phyloP scores from a whole-genome alignment of 2,888 invertebrate genomes.

The Parascotia fuliginaria region DNA sequence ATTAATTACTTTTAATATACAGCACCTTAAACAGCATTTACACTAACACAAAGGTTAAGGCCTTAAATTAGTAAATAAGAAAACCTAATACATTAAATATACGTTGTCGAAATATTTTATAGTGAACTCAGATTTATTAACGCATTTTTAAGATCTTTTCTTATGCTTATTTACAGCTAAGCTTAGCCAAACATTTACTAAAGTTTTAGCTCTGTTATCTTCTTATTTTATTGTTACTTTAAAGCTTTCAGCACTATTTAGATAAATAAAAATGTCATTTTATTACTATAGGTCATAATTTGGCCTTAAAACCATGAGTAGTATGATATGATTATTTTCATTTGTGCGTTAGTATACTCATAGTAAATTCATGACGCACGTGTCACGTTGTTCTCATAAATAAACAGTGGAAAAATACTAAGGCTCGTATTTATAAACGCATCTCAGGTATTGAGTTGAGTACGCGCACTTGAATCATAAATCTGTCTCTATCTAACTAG shows the following conservation, averaged over 20 bases:
- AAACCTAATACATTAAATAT: slow-evolving; percentile 9
- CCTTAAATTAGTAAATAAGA: slow-evolving; percentile 7
- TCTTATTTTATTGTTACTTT: slow-evolving; percentile 5
- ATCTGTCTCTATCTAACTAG: too few species aligned
- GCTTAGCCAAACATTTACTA: slow-evolving; percentile 6
- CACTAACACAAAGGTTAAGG: slow-evolving; percentile 6
- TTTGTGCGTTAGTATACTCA: too few species aligned
- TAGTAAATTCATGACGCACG: too few species aligned
- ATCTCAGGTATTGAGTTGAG: too few species aligned
- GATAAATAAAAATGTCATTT: slow-evolving; percentile 4
- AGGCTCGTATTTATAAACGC: too few species aligned
- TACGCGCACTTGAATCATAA: too few species aligned
- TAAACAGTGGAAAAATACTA: too few species aligned
- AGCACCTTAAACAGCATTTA: slow-evolving; percentile 10
- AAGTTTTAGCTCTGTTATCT: slow-evolving; percentile 7
- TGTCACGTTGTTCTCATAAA: too few species aligned
- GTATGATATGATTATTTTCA: too few species aligned
- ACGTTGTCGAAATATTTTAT: slow-evolving; percentile 2
- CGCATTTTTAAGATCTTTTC: neutral
- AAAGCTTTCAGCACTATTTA: slow-evolving; percentile 7
- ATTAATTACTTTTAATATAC: slow-evolving; percentile 4
- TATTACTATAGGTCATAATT: slow-evolving; percentile 4
- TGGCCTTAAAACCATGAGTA: neutral
- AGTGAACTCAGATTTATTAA: slow-evolving; percentile 1
- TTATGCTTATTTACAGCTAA: slow-evolving; percentile 4